A percentile compares a stretch with the other conserved stretches of the same genome.
These are phyloP conservation scores for Girardinus metallicus DNA, from an alignment of 2,797 vertebrate species.

Conservation along the genomic window DNA sequence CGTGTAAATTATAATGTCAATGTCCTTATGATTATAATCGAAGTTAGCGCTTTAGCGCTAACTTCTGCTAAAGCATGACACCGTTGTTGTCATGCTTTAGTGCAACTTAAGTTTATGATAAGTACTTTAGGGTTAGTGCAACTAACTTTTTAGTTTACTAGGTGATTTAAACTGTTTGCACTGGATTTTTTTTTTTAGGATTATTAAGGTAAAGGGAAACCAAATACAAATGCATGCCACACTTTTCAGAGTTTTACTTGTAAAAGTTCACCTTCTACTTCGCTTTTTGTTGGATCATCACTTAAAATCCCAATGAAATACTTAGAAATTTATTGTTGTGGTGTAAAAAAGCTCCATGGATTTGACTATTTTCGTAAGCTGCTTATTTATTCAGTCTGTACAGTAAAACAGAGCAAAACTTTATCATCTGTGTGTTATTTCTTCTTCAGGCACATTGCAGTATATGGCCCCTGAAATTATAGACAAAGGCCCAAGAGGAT, in stretches of 20 bases:
- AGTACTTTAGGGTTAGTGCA: no score
- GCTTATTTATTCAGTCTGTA: background rate
- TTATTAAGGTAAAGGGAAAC: background rate
- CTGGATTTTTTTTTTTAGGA: no score
- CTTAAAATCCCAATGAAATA: background rate
- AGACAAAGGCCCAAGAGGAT: conserved; percentile 95
- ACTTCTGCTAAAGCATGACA: no score
- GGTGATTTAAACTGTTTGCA: no score
- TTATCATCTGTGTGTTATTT: conserved; percentile 16
- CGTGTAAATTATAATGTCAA: no score
- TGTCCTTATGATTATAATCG: background rate
- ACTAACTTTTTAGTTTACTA: no score
- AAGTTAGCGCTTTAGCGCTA: no score
- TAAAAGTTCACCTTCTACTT: background rate
- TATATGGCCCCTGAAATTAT: conserved; percentile 99
- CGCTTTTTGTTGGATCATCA: background rate
- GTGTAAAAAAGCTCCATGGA: background rate
- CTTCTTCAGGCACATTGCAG: conserved; percentile 91
- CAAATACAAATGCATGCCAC: background rate
- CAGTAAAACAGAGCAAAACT: background rate
- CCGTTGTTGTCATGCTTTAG: no score
- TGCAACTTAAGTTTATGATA: no score
- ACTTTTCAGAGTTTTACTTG: background rate
- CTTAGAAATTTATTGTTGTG: background rate
- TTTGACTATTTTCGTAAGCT: background rate